phyloP scores from a whole-genome alignment of 2,888 invertebrate genomes.

The Chrysodeixis includens region DNA sequence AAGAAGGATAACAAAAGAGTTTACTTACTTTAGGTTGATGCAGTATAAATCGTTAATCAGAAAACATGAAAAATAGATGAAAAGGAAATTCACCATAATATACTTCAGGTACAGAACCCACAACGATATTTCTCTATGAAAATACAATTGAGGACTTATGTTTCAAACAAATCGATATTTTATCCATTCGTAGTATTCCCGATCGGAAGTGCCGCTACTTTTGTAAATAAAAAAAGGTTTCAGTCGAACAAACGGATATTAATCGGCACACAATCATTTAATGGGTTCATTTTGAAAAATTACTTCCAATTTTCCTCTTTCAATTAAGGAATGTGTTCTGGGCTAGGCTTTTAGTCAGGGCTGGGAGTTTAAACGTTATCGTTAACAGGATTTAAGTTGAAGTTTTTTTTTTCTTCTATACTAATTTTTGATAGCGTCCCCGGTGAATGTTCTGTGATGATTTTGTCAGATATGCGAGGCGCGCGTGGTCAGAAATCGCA shows the following conservation, averaged over 20 bases:
- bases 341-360: constrained; percentile 32
- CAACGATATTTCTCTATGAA: background rate
- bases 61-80: background rate
- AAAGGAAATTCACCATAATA: background rate
- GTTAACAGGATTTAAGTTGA: no score
- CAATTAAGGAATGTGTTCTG: constrained; percentile 41
- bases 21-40: no score
- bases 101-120: background rate
- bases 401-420: no score
- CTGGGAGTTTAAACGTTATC: background rate
- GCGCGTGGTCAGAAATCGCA: no score
- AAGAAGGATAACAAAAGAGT: no score
- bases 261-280: constrained; percentile 71
- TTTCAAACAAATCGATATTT: constrained; percentile 27
- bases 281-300: constrained; percentile 64
- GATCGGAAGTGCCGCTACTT: constrained; percentile 53
- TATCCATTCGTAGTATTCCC: constrained; percentile 34
- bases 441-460: no score
- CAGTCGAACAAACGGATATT: constrained; percentile 69
- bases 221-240: constrained; percentile 66
- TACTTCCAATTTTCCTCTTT: constrained; percentile 42
- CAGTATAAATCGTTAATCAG: no score
- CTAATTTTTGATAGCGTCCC: no score
- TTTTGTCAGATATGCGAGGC: no score
- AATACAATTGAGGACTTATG: background rate